Evolutionary conservation across 2,113 vertebrate species (phyloP).

Genomic region (Paramormyrops kingsleyae): DNA sequence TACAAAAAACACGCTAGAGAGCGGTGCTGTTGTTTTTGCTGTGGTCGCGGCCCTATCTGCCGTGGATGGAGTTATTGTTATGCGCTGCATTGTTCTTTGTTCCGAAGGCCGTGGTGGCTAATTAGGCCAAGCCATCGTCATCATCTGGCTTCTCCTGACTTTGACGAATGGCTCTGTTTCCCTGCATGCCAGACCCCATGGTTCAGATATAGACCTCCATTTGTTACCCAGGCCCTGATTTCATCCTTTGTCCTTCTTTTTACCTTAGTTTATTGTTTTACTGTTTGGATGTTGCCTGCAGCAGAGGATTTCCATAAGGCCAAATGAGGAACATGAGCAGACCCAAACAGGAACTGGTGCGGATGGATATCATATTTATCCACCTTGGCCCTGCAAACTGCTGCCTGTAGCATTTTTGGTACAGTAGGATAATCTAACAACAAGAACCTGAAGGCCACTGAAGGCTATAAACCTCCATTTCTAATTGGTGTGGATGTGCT

Average conservation of each 20-base stretch:
- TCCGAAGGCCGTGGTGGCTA: conserved; percentile 6
- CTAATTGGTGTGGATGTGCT: neutral
- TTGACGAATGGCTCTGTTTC: neutral
- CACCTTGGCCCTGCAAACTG: neutral
- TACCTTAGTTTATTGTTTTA: neutral
- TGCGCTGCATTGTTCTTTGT: neutral
- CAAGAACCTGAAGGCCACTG: neutral
- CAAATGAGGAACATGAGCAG: neutral
- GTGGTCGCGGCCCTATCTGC: neutral
- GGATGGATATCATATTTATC: conserved; percentile 38
- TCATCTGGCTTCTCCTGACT: neutral
- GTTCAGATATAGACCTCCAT: neutral
- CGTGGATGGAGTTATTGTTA: neutral
- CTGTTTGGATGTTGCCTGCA: neutral
- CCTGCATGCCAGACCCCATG: neutral
- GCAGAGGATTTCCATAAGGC: neutral
- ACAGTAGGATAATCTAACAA: neutral
- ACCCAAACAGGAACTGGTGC: conserved; percentile 32
- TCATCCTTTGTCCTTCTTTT: neutral
- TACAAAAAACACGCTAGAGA: conserved; percentile 7
- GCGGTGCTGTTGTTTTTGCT: neutral
- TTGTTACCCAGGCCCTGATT: neutral
- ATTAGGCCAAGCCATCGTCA: neutral
- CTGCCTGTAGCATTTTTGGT: neutral
- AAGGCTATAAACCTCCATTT: neutral